Evolutionary conservation across 2,888 invertebrate genomes (phyloP), one percentile per base, ranked within the genome.

Genomic region (Poecilus cupreus): DNA sequence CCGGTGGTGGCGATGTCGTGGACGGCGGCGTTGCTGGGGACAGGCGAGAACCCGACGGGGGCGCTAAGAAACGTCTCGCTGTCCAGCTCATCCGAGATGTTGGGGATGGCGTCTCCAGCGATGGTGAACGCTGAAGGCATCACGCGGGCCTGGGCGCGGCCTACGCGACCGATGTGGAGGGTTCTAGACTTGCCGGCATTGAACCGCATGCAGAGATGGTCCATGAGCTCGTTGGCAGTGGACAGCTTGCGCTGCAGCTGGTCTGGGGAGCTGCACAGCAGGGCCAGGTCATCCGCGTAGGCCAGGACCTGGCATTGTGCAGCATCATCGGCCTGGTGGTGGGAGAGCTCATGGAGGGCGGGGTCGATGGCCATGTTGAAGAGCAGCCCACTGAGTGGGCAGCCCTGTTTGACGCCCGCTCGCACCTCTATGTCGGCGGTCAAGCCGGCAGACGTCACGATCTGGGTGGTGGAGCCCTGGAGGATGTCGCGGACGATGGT

Each of bases 371-470:
- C 16, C 8, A 74, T 3, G 16, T 74, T 74, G 13, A 74, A 74
- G 0, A 74, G 74, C 2, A 74, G n/a, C n/a, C 74, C 74, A 16
- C 49, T 74, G 10, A 74, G 49, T 4, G 49, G 74, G n/a, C 74
- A 74, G 0, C 74, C 74, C 46, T 74, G 74, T 26, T 74, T 74
- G 18, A 49, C 74, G 0, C 46, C 74, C 0, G 74, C n/a, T 1
- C 24, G 10, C 2, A 74, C 16, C 6, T 18, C 10, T 2, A 74
- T 74, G 0, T 16, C 11, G 2, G 11, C 6, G 8, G 74, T 46
- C 2, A 32, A 8, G 2, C 74, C 74, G 20, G 0, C 10, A 1
- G 43, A 10, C 1, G 74, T 74, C 46, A 70, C 3, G 13, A 70
- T 60, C n/a, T 24, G 3, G n/a, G 60, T 60, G 3, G 60, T 60